Percentiles rank a stretch among this genome's conserved stretches.
These are phyloP conservation scores for Marronus borbonicus DNA, from an alignment of 2,888 invertebrate species.

Conservation along the genomic window DNA sequence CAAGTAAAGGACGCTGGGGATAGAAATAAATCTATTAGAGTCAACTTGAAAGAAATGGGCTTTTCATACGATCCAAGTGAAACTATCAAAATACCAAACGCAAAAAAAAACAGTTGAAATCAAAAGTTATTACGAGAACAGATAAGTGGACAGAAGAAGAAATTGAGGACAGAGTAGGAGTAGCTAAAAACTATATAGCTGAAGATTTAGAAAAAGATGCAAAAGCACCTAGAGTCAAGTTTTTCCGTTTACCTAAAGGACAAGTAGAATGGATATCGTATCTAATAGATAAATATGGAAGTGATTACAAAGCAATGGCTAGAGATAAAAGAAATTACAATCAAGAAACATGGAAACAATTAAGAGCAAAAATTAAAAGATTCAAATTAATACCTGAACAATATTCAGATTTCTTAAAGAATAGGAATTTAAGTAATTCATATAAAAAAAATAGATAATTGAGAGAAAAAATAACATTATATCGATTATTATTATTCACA, in stretches of 20 bases:
- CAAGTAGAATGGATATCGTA: conserved; percentile 86
- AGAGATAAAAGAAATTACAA: conserved; percentile 89
- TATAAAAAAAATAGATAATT: not conserved
- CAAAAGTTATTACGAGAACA: conserved; percentile 48
- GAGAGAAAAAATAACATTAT: no score
- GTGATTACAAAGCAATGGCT: conserved; percentile 92
- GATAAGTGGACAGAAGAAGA: conserved; percentile 57
- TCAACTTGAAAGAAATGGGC: conserved; percentile 89
- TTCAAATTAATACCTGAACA: conserved; percentile 91
- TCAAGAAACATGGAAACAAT: conserved; percentile 93
- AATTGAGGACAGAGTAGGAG: conserved; percentile 54
- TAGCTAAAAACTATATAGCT: conserved; percentile 74
- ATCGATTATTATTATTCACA: no score
- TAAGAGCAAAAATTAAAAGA: conserved; percentile 84
- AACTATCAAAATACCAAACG: conserved; percentile 78
- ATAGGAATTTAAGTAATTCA: conserved; percentile 54
- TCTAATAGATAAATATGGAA: conserved; percentile 89
- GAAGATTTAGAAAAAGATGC: conserved; percentile 83
- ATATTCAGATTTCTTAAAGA: conserved; percentile 78
- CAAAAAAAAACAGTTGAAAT: conserved; percentile 74
- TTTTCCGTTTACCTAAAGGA: conserved; percentile 82
- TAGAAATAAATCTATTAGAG: conserved; percentile 77
- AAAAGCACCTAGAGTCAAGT: conserved; percentile 78
- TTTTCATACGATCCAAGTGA: conserved; percentile 87
- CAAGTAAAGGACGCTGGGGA: conserved; percentile 86